A percentile compares a stretch with the other conserved stretches of the same genome.
phyloP scores from a whole-genome alignment of 2,797 vertebrate species.

The Alca torda region DNA sequence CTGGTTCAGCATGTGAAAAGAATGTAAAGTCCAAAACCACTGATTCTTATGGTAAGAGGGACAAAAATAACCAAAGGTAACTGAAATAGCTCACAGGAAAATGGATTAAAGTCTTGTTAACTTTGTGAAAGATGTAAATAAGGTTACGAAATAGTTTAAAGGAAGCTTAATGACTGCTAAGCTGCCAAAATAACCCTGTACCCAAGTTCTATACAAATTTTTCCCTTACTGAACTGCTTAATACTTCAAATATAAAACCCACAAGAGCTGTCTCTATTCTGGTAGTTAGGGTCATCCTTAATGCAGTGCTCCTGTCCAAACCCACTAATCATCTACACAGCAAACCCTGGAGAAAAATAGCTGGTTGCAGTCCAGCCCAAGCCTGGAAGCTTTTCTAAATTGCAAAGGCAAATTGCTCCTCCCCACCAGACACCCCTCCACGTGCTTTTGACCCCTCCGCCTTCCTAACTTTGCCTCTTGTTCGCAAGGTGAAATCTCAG shows the following conservation, averaged over 20 bases:
- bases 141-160: not conserved
- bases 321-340: not conserved
- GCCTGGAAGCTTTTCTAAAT: not conserved
- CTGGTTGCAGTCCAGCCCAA: not conserved
- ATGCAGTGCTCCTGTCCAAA: not conserved
- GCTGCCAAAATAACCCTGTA: not conserved
- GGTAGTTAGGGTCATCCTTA: not conserved
- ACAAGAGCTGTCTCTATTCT: not conserved
- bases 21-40: constrained; percentile 40
- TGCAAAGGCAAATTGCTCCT: not conserved
- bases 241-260: not conserved
- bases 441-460: not conserved
- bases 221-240: not conserved
- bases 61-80: not conserved
- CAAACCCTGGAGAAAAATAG: not conserved
- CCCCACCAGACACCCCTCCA: rapidly evolving
- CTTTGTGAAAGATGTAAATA: not conserved
- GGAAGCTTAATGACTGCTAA: not conserved
- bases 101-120: not conserved
- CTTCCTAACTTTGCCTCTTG: not conserved
- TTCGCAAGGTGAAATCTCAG: not conserved
- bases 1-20: constrained; percentile 62
- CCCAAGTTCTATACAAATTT: not conserved
- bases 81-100: not conserved
- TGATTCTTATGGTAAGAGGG: not conserved